Evolutionary conservation across 2,888 invertebrate genomes (phyloP), one percentile per base, ranked within the genome.

Genomic region (Ectobius pallidus): DNA sequence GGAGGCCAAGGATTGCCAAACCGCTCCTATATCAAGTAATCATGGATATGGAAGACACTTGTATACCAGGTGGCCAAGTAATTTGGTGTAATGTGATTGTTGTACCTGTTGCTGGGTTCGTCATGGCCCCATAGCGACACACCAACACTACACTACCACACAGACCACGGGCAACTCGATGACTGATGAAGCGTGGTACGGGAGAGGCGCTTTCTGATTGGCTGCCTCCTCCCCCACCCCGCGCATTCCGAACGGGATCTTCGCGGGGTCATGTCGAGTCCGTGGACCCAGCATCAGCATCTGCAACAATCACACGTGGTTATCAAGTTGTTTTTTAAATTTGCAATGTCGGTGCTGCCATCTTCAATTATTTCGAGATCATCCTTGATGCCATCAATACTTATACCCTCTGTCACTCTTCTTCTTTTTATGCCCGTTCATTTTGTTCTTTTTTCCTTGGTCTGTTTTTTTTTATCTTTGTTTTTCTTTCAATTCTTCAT

Each of bases 181-280:
- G n/a, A 65, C 46, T 65, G 65, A 65, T 65, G 46, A 22, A 27
- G 65, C 46, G 65, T 20, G 65, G 30, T 32, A 61, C 30, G n/a
- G 18, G n/a, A n/a, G 30, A 58, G 1, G 1, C 16, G 58, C n/a
- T n/a, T n/a, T 30, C 30, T 30, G 14, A 58, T 58, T 58, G 58
- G 58, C 30, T 7, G 16, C 46, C n/a, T n/a, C 16, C 1, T 1
- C 58, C 3, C 58, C 3, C 58, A n/a, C 32, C 30, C n/a, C 14
- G n/a, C 6, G 30, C 58, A 58, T 58, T 58, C 58, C 58, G 30
- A 58, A 58, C 58, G 58, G 58, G 58, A 58, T 58, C 25, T 52
- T 52, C 58, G 25, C 58, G 27, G 1, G 14, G 22, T 30, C 20
- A 3, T 6, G 22, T 1, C 3, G 49, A 20, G 46, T 46, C 46